Evolutionary conservation across 2,797 vertebrate genomes (phyloP), one percentile per base, ranked within the genome.

Genomic region (Sebastes nivosus): DNA sequence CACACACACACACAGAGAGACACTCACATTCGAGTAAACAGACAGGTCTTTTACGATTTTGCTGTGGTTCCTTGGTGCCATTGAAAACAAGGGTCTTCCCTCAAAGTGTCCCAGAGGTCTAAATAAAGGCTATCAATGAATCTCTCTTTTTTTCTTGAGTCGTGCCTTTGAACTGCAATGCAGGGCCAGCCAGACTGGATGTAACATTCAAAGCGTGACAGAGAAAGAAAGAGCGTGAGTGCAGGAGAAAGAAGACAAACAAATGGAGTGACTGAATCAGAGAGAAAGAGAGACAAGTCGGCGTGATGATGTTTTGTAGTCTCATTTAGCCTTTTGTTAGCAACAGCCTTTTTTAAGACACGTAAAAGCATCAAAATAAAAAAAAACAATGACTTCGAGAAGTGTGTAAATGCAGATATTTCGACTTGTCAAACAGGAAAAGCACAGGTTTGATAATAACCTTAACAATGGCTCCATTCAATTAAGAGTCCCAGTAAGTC

Each of bases 131-230:
- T 67, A 14, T 38, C 16, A 82, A 71, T 69, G 25, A 77, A 74
- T 64, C 54, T 42, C 22, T 60, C 42, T 38, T 12, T 22, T 12
- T 60, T 32, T 70, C 65, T 5, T n/a, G 30, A 70, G 64, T 81
- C 2, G n/a, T 78, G 82, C 42, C 73, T 83, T 68, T 70, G 67
- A 91, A 87, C 86, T 88, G 86, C 88, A 92, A 75, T 89, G 87
- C 85, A 89, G 85, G 81, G 75, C 52, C 68, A 74, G 67, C 20
- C 57, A 67, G 58, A 76, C 36, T 84, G 57, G 65, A 82, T 72
- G 66, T 24, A 82, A 69, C 60, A 88, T 81, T 72, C 67, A 86
- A 29, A 71, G 82, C 75, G 84, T 74, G 76, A 81, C 25, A 11
- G 55, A 57, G 50, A 50, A 20, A 76, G 55, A 30, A 55, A 63